These are phyloP conservation scores for Subacronicta megacephala DNA, from an alignment of 2,888 invertebrate species.

Conservation along the genomic window DNA sequence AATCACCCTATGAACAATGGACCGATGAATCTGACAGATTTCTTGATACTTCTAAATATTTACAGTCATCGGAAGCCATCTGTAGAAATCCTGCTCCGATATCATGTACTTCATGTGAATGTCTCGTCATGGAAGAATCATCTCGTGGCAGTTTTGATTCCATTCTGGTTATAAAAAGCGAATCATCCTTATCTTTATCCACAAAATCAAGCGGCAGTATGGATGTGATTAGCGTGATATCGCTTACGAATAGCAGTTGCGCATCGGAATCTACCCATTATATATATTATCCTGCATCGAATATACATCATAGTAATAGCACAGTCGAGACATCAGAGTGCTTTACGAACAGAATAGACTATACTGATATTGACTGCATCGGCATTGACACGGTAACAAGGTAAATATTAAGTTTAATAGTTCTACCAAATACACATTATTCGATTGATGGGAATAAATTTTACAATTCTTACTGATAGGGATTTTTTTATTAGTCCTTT, in stretches of 20 bases:
- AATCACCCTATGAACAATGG: background rate
- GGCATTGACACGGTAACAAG: slow-evolving; percentile 26
- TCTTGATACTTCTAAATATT: slow-evolving; percentile 1
- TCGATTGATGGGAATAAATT: background rate
- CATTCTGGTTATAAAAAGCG: slow-evolving; percentile 56
- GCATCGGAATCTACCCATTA: slow-evolving; percentile 53
- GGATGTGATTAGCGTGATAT: slow-evolving; percentile 61
- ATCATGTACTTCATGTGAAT: slow-evolving; percentile 5
- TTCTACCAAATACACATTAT: background rate
- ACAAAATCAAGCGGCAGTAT: slow-evolving; percentile 43
- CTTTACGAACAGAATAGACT: slow-evolving; percentile 39
- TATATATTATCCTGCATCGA: slow-evolving; percentile 43
- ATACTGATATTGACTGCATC: slow-evolving; percentile 28
- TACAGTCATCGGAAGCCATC: slow-evolving; percentile 1
- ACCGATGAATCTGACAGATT: slow-evolving; percentile 5
- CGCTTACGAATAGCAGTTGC: slow-evolving; percentile 51
- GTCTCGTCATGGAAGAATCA: slow-evolving; percentile 1
- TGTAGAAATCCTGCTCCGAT: background rate
- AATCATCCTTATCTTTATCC: slow-evolving; percentile 64
- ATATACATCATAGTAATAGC: slow-evolving; percentile 16
- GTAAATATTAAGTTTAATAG: slow-evolving; percentile 28
- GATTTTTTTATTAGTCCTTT: no score
- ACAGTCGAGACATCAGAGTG: slow-evolving; percentile 41
- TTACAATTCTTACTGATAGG: no score
- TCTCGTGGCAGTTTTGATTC: slow-evolving; percentile 58